Evolutionary conservation across 2,888 invertebrate species (phyloP).

Genomic region (Epirrhoe tristata): DNA sequence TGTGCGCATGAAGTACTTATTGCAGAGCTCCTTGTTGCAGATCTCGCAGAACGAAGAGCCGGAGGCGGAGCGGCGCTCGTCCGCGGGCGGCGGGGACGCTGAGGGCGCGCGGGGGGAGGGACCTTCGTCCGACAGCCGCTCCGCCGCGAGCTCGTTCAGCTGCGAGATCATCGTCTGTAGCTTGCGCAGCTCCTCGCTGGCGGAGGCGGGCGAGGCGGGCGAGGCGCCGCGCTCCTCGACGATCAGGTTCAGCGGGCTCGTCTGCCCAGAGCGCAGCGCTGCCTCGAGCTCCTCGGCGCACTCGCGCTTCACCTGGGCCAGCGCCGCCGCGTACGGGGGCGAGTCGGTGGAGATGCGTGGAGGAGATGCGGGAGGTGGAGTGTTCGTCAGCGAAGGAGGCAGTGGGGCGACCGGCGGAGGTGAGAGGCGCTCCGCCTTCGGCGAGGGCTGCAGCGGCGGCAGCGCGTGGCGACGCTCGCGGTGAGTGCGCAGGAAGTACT

Average conservation of each 20-base stretch:
- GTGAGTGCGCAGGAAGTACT: constrained; percentile 96
- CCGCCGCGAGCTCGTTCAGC: constrained; percentile 91
- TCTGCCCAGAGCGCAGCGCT: constrained; percentile 86
- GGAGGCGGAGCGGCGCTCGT: constrained; percentile 84
- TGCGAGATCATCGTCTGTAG: constrained; percentile 96
- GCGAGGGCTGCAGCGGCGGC: constrained; percentile 71
- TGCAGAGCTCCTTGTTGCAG: constrained; percentile 99
- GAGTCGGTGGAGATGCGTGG: constrained; percentile 89
- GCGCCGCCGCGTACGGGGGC: constrained; percentile 68
- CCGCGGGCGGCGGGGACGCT: constrained; percentile 72
- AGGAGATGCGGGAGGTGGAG: constrained; percentile 89
- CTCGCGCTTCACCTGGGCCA: constrained; percentile 83
- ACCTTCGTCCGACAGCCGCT: constrained; percentile 74
- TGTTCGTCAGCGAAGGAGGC: constrained; percentile 75
- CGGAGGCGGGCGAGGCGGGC: constrained; percentile 86
- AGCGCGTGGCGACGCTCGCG: constrained; percentile 94
- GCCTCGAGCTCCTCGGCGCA: constrained; percentile 76
- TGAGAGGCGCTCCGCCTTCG: constrained; percentile 80
- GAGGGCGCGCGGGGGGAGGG: constrained; percentile 66
- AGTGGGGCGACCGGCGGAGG: constrained; percentile 79
- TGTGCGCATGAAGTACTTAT: constrained; percentile 99
- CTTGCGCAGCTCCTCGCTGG: constrained; percentile 94
- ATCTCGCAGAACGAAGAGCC: constrained; percentile 97
- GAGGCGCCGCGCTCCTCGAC: constrained; percentile 88
- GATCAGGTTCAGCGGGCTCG: constrained; percentile 92